Base-by-base conservation (phyloP, 2,113 vertebrate species). In the Fregata magnificens region DNA sequence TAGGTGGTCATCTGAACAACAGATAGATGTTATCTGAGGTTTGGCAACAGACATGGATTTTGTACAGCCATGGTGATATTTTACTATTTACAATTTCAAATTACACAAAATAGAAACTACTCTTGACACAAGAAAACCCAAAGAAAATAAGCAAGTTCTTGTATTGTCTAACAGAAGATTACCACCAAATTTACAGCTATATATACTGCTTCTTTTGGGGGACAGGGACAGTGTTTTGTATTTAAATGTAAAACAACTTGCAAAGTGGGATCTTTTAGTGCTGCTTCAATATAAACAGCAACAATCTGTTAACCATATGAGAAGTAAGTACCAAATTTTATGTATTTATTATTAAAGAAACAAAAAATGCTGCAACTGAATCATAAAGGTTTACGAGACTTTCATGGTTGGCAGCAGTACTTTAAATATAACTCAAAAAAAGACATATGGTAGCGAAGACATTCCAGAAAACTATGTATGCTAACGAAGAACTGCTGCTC, bases 1-100 rank as follows among this genome's bases (percentile, higher is more conserved):
- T 98, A 98, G 12, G 98, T 99, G 13, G 98, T 99, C 99, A 99
- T 99, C 99, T 99, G 90, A 55, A 96, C 36, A 79, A 93, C 38
- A 96, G 20, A 95, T 2, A 74, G 14, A 36, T 12, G 65, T 42
- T 44, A 84, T 28, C 21, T 44, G 42, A 82, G 28, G 24, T 63
- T 49, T 63, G 5, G 38, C 26, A 38, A 69, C 17, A 72, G 22
- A 76, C 7, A 34, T 4, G 2, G 10, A 24, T 63, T 90, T 92
- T 70, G 49, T 10, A 82, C 4, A 49, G 44, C 3, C 9, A 24
- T 5, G 11, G 10, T 24, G n/a, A 10, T n/a, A 52, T 29, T 70
- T 62, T 62, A 70, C 31, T 45, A 31, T 29, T 70, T 69, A 45
- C 8, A 6, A 55, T 26, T 73, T 80, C 52, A 93, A 81, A 90